These are phyloP conservation scores for Pipistrellus pygmaeus DNA, from an alignment of 2,797 vertebrate species.

Conservation along the genomic window DNA sequence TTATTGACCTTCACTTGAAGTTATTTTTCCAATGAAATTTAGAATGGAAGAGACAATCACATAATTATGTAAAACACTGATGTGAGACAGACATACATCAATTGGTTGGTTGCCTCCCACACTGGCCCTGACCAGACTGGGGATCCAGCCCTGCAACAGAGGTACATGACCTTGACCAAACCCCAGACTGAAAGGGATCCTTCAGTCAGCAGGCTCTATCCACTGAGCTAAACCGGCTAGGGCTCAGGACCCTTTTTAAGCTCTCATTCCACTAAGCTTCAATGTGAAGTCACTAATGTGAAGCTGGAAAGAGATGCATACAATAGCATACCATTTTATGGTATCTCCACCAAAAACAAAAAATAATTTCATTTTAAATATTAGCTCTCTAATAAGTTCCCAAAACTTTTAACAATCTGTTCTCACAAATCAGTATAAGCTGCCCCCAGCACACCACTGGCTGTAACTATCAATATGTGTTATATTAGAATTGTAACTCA, in stretches of 20 bases:
- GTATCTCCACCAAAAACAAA: conserved; percentile 27
- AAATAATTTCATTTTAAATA: conserved; percentile 6
- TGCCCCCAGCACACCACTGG: neutral
- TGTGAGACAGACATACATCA: too few relatives aligned
- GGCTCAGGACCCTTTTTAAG: neutral
- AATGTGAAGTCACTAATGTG: neutral
- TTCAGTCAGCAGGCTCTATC: too few relatives aligned
- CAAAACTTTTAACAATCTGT: neutral
- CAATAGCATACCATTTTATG: neutral
- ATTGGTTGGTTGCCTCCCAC: too few relatives aligned
- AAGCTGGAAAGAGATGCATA: neutral
- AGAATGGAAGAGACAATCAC: too few relatives aligned
- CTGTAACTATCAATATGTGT: neutral
- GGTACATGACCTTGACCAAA: too few relatives aligned
- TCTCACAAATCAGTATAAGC: neutral
- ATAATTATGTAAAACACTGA: too few relatives aligned
- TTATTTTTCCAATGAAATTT: too few relatives aligned
- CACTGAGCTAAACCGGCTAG: too few relatives aligned
- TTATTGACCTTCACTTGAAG: too few relatives aligned
- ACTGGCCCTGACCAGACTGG: too few relatives aligned
- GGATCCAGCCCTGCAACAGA: too few relatives aligned
- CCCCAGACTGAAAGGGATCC: too few relatives aligned
- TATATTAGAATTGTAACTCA: conserved; percentile 15
- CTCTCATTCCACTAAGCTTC: neutral
- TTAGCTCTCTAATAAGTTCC: conserved; percentile 33